Evolutionary conservation across 2,113 vertebrate species (phyloP), one percentile per base, ranked within the genome.

Genomic region (Atractosteus spatula): DNA sequence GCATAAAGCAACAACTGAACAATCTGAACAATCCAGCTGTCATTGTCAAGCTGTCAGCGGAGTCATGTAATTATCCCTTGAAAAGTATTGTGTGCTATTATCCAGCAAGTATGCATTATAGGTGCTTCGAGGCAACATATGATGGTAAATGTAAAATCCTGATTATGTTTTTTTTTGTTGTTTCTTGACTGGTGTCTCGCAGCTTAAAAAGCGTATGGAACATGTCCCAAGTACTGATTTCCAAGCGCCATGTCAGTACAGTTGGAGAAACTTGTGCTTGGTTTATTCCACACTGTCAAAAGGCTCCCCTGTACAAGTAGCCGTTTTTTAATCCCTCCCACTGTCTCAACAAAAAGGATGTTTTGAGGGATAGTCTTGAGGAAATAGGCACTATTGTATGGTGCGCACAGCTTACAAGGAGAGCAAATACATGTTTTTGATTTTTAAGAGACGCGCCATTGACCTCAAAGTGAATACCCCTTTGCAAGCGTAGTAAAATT

Each of bases 1-100:
- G 47, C 62, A 62, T 59, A 59, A 16, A 59, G 57, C 57, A 16
- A 11, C 57, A 13, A 59, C 73, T 41, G 71, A 75, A 74, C 75
- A 68, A 77, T 76, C 73, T 41, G 71, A 75, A 74, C 75, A 68
- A 77, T 76, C 74, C 73, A 70, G 54, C 81, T 77, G 75, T 80
- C 66, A 79, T 86, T 87, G 86, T 86, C 77, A 51, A 71, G 78
- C 85, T 87, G 86, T 89, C 88, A 88, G 74, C 82, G 76, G 78
- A 82, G 80, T 80, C 81, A 77, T 86, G 85, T 87, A 87, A 89
- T 88, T 84, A 89, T 87, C 84, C 85, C 80, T 84, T 75, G 79
- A 80, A 85, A 85, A 83, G 82, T 85, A 81, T 80, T 81, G 70
- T 78, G 71, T 41, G 73, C 76, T 81, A 76, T 80, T 80, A 83